Base-by-base conservation (phyloP, 1,140 invertebrate genomes). In the Meloidogyne exigua region DNA sequence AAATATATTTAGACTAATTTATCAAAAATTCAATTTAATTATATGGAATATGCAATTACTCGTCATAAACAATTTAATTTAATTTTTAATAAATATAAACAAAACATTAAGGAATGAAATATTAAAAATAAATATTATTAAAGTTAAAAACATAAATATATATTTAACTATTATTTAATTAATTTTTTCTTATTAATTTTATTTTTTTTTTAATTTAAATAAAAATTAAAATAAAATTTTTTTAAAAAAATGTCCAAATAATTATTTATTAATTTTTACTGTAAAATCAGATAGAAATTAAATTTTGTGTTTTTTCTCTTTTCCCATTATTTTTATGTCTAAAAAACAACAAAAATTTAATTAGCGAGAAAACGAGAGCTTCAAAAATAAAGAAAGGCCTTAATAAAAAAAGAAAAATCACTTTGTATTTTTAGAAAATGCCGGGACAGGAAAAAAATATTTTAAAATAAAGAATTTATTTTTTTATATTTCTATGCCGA, bases 1-100 rank as follows among this genome's bases (percentile, higher is more conserved):
- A 7, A 23, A 7, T 68, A 18, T 68, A 92, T 96, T 66, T 95
- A 98, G 89, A 92, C 92, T 12, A 91, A 94, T 87, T 90, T 93
- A 89, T 98, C 95, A 0, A 91, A 89, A 67, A 95, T 98, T 84
- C 92, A 96, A 85, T 98, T 97, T 88, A 94, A 98, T 89, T 98
- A 94, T 90, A 89, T 94, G 74, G 90, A 90, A 93, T 97, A 90
- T 90, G 91, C 85, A 42, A 72, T 81, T 62, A 49, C 9, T 18
- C 76, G 77, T 2, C 77, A 79, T 32, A 65, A 66, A 15, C 18
- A 79, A 49, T 79, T 57, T 64, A 49, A 21, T 57, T 65, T 62
- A 5, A 25, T 73, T 64, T 42, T 64, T 36, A 32, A 36, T 65
- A 39, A 42, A 32, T 65, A 62, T 23, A 49, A 18, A 18, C 15